A percentile compares a stretch with the other conserved stretches of the same genome.
Evolutionary conservation across 2,888 invertebrate genomes (phyloP).

Genomic region (Drymonia ruficornis): DNA sequence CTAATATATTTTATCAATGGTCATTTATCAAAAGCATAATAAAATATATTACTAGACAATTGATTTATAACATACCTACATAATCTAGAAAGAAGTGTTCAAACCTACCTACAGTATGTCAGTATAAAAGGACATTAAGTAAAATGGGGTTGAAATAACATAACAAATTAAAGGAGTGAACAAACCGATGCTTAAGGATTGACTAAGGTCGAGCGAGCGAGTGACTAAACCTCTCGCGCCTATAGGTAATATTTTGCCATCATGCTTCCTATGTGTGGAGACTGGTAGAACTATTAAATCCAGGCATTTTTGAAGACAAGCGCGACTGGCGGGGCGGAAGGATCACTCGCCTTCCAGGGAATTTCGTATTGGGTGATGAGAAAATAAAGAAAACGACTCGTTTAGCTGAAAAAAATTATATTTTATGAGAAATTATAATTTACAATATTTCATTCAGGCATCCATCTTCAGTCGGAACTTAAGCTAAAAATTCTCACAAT

Average conservation of each 20-base stretch:
- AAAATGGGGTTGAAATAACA: too few relatives aligned
- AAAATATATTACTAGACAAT: background rate
- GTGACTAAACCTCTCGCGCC: too few relatives aligned
- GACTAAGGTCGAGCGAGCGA: too few relatives aligned
- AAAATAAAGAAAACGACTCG: constrained; percentile 67
- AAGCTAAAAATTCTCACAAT: constrained; percentile 85
- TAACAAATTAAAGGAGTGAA: background rate
- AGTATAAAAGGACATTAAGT: too few relatives aligned
- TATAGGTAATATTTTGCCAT: too few relatives aligned
- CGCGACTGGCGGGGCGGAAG: too few relatives aligned
- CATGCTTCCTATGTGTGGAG: too few relatives aligned
- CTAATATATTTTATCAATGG: constrained; percentile 27
- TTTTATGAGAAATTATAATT: constrained; percentile 86
- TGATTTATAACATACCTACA: background rate
- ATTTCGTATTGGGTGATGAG: background rate
- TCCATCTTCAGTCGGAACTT: constrained; percentile 86
- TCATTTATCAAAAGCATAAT: constrained; percentile 20
- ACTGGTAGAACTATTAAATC: too few relatives aligned
- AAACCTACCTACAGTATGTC: too few relatives aligned
- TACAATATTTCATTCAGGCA: constrained; percentile 86
- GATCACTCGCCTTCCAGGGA: too few relatives aligned
- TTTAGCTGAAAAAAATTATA: constrained; percentile 86
- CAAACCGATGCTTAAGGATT: too few relatives aligned
- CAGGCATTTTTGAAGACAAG: too few relatives aligned
- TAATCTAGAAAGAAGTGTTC: constrained; percentile 3